phyloP scores from a whole-genome alignment of 92 coral and sea anemone species.

The Montipora capitata region DNA sequence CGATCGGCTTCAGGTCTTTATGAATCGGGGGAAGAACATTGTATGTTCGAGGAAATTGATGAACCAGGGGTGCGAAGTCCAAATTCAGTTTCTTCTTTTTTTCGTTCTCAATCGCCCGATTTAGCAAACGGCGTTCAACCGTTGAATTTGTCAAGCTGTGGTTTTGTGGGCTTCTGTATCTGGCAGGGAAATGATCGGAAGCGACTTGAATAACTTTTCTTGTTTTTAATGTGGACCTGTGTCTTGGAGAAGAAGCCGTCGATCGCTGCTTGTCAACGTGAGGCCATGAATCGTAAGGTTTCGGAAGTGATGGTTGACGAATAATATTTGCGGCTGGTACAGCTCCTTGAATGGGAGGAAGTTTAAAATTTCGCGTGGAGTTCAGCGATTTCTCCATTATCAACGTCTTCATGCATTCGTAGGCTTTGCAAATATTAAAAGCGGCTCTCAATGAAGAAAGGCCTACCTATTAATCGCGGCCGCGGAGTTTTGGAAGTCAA shows the following conservation, averaged over 20 bases:
- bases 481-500: background rate
- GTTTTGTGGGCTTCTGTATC: constrained; percentile 51
- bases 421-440: background rate
- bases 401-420: constrained; percentile 27
- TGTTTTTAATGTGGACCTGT: constrained; percentile 4
- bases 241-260: constrained; percentile 6
- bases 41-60: constrained; percentile 84
- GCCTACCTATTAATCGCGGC: too few species aligned
- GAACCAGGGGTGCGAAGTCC: constrained; percentile 69
- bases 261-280: background rate
- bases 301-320: constrained; percentile 49
- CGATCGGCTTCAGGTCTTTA: constrained; percentile 14
- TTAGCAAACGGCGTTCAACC: constrained; percentile 10
- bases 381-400: constrained; percentile 57
- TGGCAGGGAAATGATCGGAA: constrained; percentile 51
- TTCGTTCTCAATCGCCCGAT: constrained; percentile 27
- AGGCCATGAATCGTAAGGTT: constrained; percentile 27
- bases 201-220: constrained; percentile 57
- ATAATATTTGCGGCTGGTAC: constrained; percentile 62
- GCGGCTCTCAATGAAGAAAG: background rate
- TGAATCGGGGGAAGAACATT: constrained; percentile 89
- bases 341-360: constrained; percentile 93
- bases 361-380: constrained; percentile 81
- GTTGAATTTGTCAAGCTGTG: constrained; percentile 13
- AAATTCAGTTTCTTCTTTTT: constrained; percentile 40